Conservation (phyloP, 2,888 invertebrate genomes). For the Apodemia hepburni region DNA sequence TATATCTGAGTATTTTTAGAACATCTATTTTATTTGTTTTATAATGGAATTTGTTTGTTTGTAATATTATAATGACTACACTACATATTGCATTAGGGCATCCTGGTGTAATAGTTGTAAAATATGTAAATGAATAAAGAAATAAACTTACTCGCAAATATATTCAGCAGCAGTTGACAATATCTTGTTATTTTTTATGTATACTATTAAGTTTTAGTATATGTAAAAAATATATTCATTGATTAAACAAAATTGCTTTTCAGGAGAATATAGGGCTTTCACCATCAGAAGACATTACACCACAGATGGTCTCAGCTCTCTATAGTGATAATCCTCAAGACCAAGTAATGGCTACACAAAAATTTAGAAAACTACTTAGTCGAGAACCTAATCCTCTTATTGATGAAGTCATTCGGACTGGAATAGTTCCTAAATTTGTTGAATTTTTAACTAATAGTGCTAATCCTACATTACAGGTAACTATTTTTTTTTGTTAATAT, state of each 20-base stretch:
- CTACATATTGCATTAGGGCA: no score
- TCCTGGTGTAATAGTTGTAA: no score
- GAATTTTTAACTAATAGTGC: slow-evolving; percentile 91
- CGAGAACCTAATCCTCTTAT: slow-evolving; percentile 98
- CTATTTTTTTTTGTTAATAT: slow-evolving; percentile 1
- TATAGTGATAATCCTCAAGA: slow-evolving; percentile 88
- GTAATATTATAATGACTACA: no score
- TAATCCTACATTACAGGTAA: slow-evolving; percentile 93
- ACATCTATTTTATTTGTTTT: no score
- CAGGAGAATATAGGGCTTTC: slow-evolving; percentile 72
- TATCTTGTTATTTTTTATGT: no score
- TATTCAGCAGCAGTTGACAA: no score
- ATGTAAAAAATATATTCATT: no score
- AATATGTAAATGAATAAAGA: no score
- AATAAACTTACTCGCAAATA: no score
- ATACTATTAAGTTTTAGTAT: no score
- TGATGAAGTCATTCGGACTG: slow-evolving; percentile 96
- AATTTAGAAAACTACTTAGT: slow-evolving; percentile 95
- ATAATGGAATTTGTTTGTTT: no score
- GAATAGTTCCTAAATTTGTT: slow-evolving; percentile 96
- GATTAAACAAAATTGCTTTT: slow-evolving; percentile 15
- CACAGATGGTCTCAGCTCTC: slow-evolving; percentile 92
- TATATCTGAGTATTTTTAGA: no score
- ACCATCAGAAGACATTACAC: slow-evolving; percentile 81
- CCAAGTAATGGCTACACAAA: slow-evolving; percentile 93